Conservation (phyloP, 2,888 invertebrate species). For the Ophion ellenae region DNA sequence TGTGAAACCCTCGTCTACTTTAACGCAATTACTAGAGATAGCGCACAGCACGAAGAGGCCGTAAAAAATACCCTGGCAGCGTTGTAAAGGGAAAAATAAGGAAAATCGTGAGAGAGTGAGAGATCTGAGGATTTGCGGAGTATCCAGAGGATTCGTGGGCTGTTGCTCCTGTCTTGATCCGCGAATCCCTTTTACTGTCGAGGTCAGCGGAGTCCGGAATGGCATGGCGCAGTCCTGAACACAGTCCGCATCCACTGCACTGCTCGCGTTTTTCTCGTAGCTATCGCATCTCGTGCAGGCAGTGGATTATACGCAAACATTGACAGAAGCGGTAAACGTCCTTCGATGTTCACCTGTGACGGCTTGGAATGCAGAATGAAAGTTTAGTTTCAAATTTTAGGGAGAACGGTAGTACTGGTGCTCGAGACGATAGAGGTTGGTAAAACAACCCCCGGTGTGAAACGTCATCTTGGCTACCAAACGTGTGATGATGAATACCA, state of each 20-base stretch:
- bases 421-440: background rate
- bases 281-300: constrained; percentile 20
- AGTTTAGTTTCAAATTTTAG: constrained; percentile 30
- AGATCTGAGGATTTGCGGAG: constrained; percentile 58
- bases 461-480: background rate
- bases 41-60: constrained; percentile 24
- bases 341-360: constrained; percentile 1
- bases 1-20: constrained; percentile 81
- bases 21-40: constrained; percentile 74
- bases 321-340: constrained; percentile 26
- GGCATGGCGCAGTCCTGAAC: constrained; percentile 39
- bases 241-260: constrained; percentile 40
- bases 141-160: constrained; percentile 48
- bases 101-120: constrained; percentile 51
- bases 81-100: constrained; percentile 36
- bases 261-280: constrained; percentile 30
- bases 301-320: constrained; percentile 32
- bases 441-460: background rate
- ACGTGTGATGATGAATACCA: background rate
- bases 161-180: constrained; percentile 52
- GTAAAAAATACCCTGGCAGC: constrained; percentile 36
- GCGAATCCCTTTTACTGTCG: constrained; percentile 63
- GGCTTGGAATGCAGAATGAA: constrained; percentile 1
- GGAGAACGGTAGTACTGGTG: background rate
- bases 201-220: constrained; percentile 59